A percentile compares a stretch with the other conserved stretches of the same genome.
phyloP scores from a whole-genome alignment of 2,888 invertebrate species.

The Amorpha juglandis region DNA sequence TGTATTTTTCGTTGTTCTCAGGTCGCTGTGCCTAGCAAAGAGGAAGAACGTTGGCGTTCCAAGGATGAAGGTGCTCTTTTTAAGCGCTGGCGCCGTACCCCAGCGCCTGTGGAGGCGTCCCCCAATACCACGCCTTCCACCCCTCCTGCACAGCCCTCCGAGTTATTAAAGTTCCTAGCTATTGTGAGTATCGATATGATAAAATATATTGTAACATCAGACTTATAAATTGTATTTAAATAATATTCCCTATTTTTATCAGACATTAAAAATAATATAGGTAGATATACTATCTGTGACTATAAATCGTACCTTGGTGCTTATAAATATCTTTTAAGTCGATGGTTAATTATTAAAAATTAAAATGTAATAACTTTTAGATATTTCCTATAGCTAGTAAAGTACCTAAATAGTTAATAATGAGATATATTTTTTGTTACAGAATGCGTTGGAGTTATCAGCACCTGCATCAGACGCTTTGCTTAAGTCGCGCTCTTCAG shows the following conservation, averaged over 20 bases:
- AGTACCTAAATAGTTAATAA: too few species aligned
- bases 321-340: too few species aligned
- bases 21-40: conserved; percentile 80
- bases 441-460: conserved; percentile 96
- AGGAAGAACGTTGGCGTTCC: conserved; percentile 77
- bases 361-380: too few species aligned
- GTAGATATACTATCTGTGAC: too few species aligned
- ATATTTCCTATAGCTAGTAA: too few species aligned
- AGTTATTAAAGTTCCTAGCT: conserved; percentile 89
- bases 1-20: conserved; percentile 75
- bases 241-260: not conserved
- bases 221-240: not conserved
- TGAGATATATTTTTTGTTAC: conserved; percentile 64
- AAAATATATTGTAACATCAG: not conserved
- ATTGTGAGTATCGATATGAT: conserved; percentile 86
- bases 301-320: too few species aligned
- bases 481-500: conserved; percentile 87
- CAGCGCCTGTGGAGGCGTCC: conserved; percentile 59
- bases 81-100: conserved; percentile 74
- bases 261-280: too few species aligned
- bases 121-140: conserved; percentile 54
- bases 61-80: conserved; percentile 77
- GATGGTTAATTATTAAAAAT: too few species aligned
- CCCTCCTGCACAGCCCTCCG: conserved; percentile 70
- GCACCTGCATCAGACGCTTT: conserved; percentile 95